Percentiles rank a stretch among this genome's conserved stretches.
Conservation (phyloP, 2,888 invertebrate genomes). For the Muschampia staudingeri region DNA sequence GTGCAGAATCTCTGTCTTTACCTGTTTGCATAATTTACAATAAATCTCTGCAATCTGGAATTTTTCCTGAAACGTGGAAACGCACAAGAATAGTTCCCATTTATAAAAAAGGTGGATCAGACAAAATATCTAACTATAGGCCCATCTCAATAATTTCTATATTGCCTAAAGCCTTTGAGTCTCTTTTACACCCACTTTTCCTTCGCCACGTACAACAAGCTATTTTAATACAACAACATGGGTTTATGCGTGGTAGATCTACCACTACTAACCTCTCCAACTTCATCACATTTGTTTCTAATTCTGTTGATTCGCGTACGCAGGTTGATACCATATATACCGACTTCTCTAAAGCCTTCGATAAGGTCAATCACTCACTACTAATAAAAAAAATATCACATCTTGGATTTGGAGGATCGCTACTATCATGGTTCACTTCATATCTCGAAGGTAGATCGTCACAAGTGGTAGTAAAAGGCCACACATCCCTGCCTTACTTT, state of each 20-base stretch:
- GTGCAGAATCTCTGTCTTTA: background rate
- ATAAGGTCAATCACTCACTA: background rate
- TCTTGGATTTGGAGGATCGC: background rate
- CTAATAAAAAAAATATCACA: background rate
- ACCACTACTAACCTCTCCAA: background rate
- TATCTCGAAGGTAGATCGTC: background rate
- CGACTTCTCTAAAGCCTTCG: background rate
- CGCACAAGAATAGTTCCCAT: constrained; percentile 10
- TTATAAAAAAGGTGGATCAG: constrained; percentile 21
- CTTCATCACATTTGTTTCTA: background rate
- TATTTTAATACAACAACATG: background rate
- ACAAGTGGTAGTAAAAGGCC: background rate
- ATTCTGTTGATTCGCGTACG: background rate
- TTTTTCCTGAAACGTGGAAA: constrained; percentile 11
- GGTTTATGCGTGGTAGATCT: background rate
- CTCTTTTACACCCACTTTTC: background rate
- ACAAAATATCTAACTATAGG: background rate
- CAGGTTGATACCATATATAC: background rate
- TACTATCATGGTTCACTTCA: background rate
- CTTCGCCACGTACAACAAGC: background rate
- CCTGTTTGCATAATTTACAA: constrained; percentile 2
- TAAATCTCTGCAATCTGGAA: constrained; percentile 4
- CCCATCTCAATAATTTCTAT: constrained; percentile 6
- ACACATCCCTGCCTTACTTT: background rate
- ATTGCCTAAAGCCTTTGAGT: background rate